These are phyloP conservation scores for Timema podura DNA, from an alignment of 2,888 invertebrate genomes.

Conservation along the genomic window DNA sequence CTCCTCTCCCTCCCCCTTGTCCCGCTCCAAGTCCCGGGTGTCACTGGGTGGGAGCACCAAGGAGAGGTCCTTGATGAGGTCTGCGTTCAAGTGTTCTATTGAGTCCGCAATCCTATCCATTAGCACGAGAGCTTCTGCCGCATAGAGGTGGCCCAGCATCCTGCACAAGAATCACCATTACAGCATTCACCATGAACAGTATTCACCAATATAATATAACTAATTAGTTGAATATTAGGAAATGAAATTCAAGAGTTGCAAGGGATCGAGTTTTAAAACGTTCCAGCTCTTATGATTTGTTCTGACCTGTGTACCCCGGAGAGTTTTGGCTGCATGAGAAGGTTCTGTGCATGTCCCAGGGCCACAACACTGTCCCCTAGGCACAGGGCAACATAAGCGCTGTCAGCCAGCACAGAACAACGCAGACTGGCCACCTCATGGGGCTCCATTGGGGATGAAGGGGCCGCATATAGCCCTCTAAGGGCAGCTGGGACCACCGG, in stretches of 20 bases:
- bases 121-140: slow-evolving; percentile 80
- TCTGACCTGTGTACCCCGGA: slow-evolving; percentile 65
- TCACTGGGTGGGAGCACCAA: slow-evolving; percentile 30
- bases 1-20: slow-evolving; percentile 25
- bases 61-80: slow-evolving; percentile 55
- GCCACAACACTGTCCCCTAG: slow-evolving; percentile 80
- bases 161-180: slow-evolving; percentile 43
- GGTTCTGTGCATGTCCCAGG: slow-evolving; percentile 68
- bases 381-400: slow-evolving; percentile 79
- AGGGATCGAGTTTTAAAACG: not conserved
- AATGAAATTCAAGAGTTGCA: not conserved
- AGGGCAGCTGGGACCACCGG: slow-evolving; percentile 38
- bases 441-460: slow-evolving; percentile 59
- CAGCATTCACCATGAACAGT: no score
- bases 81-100: slow-evolving; percentile 74
- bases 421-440: slow-evolving; percentile 48
- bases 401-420: slow-evolving; percentile 66
- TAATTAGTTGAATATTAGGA: slow-evolving; percentile 13
- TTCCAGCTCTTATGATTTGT: no score
- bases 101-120: slow-evolving; percentile 81
- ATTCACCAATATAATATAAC: slow-evolving; percentile 6
- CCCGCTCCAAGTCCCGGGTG: slow-evolving; percentile 19
- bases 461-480: slow-evolving; percentile 48
- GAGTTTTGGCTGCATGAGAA: slow-evolving; percentile 67
- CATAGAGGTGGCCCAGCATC: slow-evolving; percentile 82